Percentiles rank a stretch among this genome's conserved stretches.
phyloP scores from a whole-genome alignment of 2,797 vertebrate species.

The Platalea minor region DNA sequence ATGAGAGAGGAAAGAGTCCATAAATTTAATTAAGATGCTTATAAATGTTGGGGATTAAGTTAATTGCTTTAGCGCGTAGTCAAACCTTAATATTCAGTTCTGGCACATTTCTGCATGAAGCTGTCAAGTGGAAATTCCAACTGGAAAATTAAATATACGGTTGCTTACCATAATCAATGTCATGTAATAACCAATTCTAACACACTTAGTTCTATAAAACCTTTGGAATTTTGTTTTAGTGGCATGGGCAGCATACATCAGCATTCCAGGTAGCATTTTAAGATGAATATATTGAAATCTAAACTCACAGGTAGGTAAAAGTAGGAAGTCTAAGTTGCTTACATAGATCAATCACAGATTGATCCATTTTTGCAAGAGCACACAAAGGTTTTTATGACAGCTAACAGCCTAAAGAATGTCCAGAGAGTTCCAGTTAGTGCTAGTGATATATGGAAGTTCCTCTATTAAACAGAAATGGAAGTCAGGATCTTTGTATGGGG shows the following conservation, averaged over 20 bases:
- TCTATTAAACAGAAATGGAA: not conserved
- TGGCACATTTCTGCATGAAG: conserved; percentile 15
- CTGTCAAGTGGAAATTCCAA: conserved; percentile 26
- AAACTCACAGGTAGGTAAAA: not conserved
- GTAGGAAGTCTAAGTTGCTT: not conserved
- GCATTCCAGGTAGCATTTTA: not conserved
- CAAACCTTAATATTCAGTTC: not conserved
- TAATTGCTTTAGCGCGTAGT: conserved; percentile 37
- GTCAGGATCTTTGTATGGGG: not conserved
- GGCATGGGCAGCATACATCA: not conserved
- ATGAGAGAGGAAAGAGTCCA: not conserved
- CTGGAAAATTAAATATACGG: conserved; percentile 32
- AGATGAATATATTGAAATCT: not conserved
- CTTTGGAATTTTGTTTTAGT: not conserved
- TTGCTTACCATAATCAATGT: conserved; percentile 14
- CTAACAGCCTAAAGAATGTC: not conserved
- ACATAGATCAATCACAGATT: not conserved
- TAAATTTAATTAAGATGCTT: conserved; percentile 52
- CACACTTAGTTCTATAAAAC: not conserved
- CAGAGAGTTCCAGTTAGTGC: not conserved
- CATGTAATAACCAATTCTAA: conserved; percentile 3
- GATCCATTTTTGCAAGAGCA: not conserved
- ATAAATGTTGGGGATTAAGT: conserved; percentile 36
- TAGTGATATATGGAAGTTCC: not conserved
- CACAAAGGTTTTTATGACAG: not conserved